Evolutionary conservation across 2,797 vertebrate genomes (phyloP), one percentile per base, ranked within the genome.

Genomic region (Galaxias olidus): DNA sequence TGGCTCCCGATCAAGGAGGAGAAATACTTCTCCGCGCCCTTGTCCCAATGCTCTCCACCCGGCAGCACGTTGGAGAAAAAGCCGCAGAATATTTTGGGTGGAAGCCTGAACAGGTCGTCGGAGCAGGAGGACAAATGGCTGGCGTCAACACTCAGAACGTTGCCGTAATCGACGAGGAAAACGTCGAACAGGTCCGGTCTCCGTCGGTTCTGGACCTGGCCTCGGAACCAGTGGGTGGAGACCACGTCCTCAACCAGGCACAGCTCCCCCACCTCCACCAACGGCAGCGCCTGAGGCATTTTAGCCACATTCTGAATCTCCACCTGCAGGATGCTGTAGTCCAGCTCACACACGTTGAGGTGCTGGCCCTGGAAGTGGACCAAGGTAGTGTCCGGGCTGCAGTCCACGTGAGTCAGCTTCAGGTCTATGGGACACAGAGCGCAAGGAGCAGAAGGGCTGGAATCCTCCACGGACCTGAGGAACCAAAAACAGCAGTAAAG

Each of bases 11-110:
- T 82, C 61, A 96, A 81, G 55, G 88, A 93, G 1, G 83, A 91
- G 59, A 98, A 95, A 77, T 94, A 98, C 44, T 88, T 89, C 45
- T 93, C 20, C 6, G 94, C 85, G 15, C 88, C 85, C 15, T 87
- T 76, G 67, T 76, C 47, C 91, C 92, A 93, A 67, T 69, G 90
- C 64, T 91, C 83, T 52, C 85, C 85, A 77, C 89, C 20, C 43
- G 96, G 92, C 63, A 98, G 82, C 55, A 98, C 85, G 74, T 93
- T 96, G 66, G 95, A 91, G 80, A 98, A 93, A 86, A 97, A 85
- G 1, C 96, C 97, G 67, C 86, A 92, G 52, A 95, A 75, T 9
- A 94, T 84, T 76, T 93, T 94, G 5, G 96, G 94, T 48, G 95
- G 95, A 42, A 98, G 87, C 40, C 87, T 90, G 79, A 96, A 94